A percentile compares a stretch with the other conserved stretches of the same genome.
phyloP scores from a whole-genome alignment of 2,113 vertebrate genomes.

The Osmerus eperlanus region DNA sequence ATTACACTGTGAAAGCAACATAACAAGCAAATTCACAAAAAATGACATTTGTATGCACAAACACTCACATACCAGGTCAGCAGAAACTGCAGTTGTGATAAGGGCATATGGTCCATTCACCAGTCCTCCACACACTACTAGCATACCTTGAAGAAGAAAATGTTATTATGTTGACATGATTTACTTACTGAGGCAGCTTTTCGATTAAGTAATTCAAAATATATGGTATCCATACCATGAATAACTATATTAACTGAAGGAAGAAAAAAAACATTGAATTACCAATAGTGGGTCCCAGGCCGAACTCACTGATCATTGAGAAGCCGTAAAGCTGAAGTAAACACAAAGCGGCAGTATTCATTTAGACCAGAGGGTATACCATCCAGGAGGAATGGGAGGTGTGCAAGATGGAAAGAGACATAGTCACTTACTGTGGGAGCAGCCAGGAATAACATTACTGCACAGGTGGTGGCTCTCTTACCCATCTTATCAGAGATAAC shows the following conservation, averaged over 20 bases:
- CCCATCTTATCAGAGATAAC: slow-evolving; percentile 85
- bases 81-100: slow-evolving; percentile 94
- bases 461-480: slow-evolving; percentile 88
- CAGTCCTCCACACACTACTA: slow-evolving; percentile 84
- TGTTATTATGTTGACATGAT: fast-evolving
- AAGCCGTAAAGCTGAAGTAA: slow-evolving; percentile 85
- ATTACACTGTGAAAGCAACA: too few species aligned
- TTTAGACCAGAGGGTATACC: neutral
- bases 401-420: neutral
- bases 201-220: neutral
- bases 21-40: too few species aligned
- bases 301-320: slow-evolving; percentile 81
- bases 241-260: neutral
- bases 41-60: neutral
- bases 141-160: slow-evolving; percentile 74
- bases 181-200: neutral
- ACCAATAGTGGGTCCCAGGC: slow-evolving; percentile 82
- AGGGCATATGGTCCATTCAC: slow-evolving; percentile 93
- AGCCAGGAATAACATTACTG: slow-evolving; percentile 84
- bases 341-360: slow-evolving; percentile 3
- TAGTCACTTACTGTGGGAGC: slow-evolving; percentile 82
- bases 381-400: neutral
- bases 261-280: slow-evolving; percentile 25
- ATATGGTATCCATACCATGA: neutral
- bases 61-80: slow-evolving; percentile 82